Conservation (phyloP, 2,113 vertebrate species). For the Osmerus eperlanus region DNA sequence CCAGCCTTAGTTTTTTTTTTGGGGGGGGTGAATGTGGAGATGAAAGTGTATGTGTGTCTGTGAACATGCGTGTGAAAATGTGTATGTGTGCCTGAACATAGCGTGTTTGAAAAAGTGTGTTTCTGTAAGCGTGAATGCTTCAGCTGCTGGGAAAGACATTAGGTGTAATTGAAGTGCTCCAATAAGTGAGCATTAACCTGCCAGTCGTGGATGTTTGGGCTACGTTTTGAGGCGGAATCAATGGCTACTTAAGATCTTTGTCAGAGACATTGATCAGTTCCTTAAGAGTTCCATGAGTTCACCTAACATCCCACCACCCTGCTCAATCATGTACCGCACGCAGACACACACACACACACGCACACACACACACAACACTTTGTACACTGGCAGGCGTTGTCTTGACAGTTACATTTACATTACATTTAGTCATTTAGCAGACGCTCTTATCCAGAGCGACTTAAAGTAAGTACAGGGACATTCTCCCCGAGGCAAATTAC, state of each 20-base stretch:
- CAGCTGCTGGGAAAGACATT: slow-evolving; percentile 39
- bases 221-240: slow-evolving; percentile 8
- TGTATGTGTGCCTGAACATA: background rate
- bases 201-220: slow-evolving; percentile 20
- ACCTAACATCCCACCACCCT: background rate
- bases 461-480: no score
- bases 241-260: slow-evolving; percentile 30
- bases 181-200: slow-evolving; percentile 7
- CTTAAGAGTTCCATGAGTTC: slow-evolving; percentile 2
- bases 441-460: no score
- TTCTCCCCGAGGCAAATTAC: no score
- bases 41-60: background rate
- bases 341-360: slow-evolving; percentile 7
- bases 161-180: slow-evolving; percentile 34
- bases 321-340: background rate
- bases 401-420: background rate
- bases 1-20: no score
- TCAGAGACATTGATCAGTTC: slow-evolving; percentile 28
- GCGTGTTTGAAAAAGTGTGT: background rate
- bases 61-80: background rate
- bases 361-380: background rate
- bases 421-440: no score
- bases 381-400: background rate
- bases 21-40: no score
- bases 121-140: background rate